These are phyloP conservation scores for Pseudocheirus occidentalis DNA, from an alignment of 2,797 vertebrate species.

Conservation along the genomic window DNA sequence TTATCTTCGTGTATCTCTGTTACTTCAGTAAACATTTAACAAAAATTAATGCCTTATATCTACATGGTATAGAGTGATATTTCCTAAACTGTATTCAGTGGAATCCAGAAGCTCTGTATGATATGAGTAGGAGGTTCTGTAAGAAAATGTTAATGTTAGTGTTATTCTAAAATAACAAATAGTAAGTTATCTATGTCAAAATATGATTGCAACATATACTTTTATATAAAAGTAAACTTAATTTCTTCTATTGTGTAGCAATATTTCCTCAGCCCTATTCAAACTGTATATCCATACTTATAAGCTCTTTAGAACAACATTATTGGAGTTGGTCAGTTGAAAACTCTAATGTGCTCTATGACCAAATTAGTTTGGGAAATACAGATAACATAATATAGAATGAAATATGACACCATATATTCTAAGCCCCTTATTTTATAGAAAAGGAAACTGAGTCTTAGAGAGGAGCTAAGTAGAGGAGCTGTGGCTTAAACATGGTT, in stretches of 20 bases:
- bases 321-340: not conserved
- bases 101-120: not conserved
- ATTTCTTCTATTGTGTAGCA: not conserved
- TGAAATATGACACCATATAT: not conserved
- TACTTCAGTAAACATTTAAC: not conserved
- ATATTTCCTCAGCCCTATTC: not conserved
- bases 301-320: not conserved
- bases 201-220: not conserved
- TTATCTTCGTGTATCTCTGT: not conserved
- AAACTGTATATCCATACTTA: not conserved
- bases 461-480: not conserved
- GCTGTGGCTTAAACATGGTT: not conserved
- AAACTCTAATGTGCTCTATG: not conserved
- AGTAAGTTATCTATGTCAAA: not conserved
- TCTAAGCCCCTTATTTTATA: not conserved
- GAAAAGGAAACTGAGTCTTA: not conserved
- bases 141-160: not conserved
- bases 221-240: not conserved
- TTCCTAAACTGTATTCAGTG: not conserved
- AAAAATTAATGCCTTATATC: not conserved
- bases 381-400: not conserved
- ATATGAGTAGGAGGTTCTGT: not conserved
- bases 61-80: not conserved
- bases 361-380: not conserved
- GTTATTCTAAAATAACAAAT: not conserved